Base-by-base conservation (phyloP, 1,140 invertebrate genomes). In the Cotesia vestalis region DNA sequence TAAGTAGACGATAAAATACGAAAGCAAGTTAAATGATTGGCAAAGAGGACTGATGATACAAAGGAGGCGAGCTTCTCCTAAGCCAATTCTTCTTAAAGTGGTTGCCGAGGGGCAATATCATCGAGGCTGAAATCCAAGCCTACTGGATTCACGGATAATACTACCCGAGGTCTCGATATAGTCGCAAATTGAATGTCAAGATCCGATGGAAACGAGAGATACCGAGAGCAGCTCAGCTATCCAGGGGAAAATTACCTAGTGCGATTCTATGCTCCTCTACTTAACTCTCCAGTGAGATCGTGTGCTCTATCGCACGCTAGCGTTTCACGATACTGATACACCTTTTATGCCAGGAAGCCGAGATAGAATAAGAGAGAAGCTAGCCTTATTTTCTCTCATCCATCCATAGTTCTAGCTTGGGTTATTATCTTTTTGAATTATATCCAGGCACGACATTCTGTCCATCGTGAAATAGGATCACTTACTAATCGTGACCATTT, bases 121-220 rank as follows among this genome's bases (percentile, higher is more conserved):
- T 46, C 62, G 34, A 71, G 60, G 70, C n/a, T 66, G 70, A 52
- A 66, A 66, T 61, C 60, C 63, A 53, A 66, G 70, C 62, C 70
- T 72, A 72, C 70, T 55, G 70, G 53, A 72, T 72, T 72, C 70
- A 63, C 35, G 55, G 70, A 61, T 72, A 72, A 72, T 72, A 66
- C 63, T 27, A 27, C 27, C 27, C 70, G 20, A 64, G 59, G 62
- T 72, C 55, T 52, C 70, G 70, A 72, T 72, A 72, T 72, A 72
- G 70, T 72, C 70, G 70, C 70, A 72, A 72, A 72, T 72, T 72
- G 70, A 72, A 72, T 72, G 70, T 72, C 70, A 72, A 72, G 70
- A 72, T 63, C 70, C 70, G 62, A 62, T 71, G 61, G 61, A 71
- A 71, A 71, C 35, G 70, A 27, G 46, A 57, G 70, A 72, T 72